Evolutionary conservation across 2,888 invertebrate genomes (phyloP).

Genomic region (Cheilosia urbana): DNA sequence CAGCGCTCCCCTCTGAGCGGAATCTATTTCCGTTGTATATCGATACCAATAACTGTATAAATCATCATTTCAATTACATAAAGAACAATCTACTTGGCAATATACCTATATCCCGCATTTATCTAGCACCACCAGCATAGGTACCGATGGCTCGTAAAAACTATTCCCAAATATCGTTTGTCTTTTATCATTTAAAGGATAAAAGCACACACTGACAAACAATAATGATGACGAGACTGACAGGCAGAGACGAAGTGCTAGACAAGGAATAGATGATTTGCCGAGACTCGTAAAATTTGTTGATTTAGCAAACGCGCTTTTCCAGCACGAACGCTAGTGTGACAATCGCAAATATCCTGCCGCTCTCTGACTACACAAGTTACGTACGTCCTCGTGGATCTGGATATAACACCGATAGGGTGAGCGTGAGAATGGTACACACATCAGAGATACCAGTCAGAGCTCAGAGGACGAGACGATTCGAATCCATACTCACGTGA

Average conservation of each 20-base stretch:
- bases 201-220: slow-evolving; percentile 22
- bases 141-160: slow-evolving; percentile 47
- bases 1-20: background rate
- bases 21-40: slow-evolving; percentile 44
- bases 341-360: slow-evolving; percentile 65
- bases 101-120: slow-evolving; percentile 44
- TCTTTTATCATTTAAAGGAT: slow-evolving; percentile 69
- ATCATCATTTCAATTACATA: slow-evolving; percentile 74
- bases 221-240: slow-evolving; percentile 10
- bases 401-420: background rate
- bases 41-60: slow-evolving; percentile 64
- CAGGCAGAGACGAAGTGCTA: slow-evolving; percentile 47
- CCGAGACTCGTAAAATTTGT: slow-evolving; percentile 68
- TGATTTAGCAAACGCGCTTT: slow-evolving; percentile 74
- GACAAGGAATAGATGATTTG: slow-evolving; percentile 66
- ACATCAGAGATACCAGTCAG: slow-evolving; percentile 29
- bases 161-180: slow-evolving; percentile 61
- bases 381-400: background rate
- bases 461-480: background rate
- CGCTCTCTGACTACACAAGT: slow-evolving; percentile 5
- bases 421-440: background rate
- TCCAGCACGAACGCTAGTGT: slow-evolving; percentile 59
- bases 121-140: slow-evolving; percentile 16
- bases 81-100: slow-evolving; percentile 48
- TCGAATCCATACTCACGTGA: slow-evolving; percentile 15